Evolutionary conservation across 2,888 invertebrate genomes (phyloP).

Genomic region (Tipula confusa): DNA sequence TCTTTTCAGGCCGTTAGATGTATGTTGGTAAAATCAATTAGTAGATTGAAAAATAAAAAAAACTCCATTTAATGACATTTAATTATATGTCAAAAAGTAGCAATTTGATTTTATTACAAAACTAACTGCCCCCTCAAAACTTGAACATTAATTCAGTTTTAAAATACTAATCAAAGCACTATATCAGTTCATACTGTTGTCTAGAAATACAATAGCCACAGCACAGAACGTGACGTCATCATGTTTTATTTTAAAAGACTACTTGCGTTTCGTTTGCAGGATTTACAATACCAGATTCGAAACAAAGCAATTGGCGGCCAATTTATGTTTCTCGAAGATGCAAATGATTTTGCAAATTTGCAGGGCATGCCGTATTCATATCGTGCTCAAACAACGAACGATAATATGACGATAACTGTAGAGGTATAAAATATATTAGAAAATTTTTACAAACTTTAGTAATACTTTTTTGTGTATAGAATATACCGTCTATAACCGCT

Average conservation of each 20-base stretch:
- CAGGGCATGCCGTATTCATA: neutral
- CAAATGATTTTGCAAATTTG: neutral
- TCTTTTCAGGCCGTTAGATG: too few species aligned
- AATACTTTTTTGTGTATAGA: neutral
- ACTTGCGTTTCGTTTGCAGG: neutral
- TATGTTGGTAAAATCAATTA: too few species aligned
- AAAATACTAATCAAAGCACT: too few species aligned
- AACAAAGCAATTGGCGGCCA: neutral
- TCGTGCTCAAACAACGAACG: neutral
- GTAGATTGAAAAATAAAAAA: too few species aligned
- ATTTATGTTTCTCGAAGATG: neutral
- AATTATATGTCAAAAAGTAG: too few species aligned
- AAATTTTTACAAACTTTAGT: neutral
- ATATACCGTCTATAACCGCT: neutral
- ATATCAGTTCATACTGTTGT: too few species aligned
- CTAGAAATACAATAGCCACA: too few species aligned
- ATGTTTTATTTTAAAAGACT: neutral
- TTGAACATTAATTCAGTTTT: too few species aligned
- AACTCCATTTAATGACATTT: too few species aligned
- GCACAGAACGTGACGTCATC: too few species aligned
- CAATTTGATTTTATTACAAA: too few species aligned
- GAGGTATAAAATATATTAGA: neutral
- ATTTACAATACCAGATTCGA: neutral
- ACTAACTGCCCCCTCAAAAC: too few species aligned
- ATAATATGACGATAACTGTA: neutral